Conservation (phyloP, 2,888 invertebrate species). For the Lithophane leautieri region DNA sequence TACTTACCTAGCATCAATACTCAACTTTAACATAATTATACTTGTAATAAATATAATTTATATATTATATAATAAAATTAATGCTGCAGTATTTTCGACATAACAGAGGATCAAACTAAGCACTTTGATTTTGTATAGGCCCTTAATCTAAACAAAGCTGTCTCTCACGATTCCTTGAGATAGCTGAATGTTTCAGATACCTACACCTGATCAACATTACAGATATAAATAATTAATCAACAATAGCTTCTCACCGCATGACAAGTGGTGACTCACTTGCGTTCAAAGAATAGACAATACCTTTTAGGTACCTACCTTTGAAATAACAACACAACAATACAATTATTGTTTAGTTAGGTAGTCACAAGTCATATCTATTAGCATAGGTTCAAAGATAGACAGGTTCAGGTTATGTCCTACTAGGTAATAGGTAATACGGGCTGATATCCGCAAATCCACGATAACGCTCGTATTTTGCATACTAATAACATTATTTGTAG, state of each 20-base stretch:
- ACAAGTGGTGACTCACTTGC: not conserved
- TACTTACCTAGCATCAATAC: too few species aligned
- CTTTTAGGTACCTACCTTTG: not conserved
- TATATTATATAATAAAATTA: too few species aligned
- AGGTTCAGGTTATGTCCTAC: too few species aligned
- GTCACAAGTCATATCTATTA: not conserved
- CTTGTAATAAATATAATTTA: too few species aligned
- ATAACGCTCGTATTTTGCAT: too few species aligned
- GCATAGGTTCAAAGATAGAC: not conserved
- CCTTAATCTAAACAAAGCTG: not conserved
- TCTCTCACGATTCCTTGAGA: not conserved
- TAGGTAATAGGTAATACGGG: too few species aligned
- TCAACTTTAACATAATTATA: too few species aligned
- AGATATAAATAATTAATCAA: slow-evolving; percentile 13
- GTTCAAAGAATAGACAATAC: slow-evolving; percentile 20
- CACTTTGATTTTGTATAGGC: too few species aligned
- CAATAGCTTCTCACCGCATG: not conserved
- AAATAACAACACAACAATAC: slow-evolving; percentile 3
- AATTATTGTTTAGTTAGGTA: slow-evolving; percentile 11
- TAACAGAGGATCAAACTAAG: too few species aligned
- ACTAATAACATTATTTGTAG: not conserved
- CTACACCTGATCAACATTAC: not conserved
- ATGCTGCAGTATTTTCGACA: too few species aligned
- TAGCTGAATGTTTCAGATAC: not conserved
- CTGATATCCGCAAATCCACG: too few species aligned